Base-by-base conservation (phyloP, 2,888 invertebrate species). In the Nomada fucata region DNA sequence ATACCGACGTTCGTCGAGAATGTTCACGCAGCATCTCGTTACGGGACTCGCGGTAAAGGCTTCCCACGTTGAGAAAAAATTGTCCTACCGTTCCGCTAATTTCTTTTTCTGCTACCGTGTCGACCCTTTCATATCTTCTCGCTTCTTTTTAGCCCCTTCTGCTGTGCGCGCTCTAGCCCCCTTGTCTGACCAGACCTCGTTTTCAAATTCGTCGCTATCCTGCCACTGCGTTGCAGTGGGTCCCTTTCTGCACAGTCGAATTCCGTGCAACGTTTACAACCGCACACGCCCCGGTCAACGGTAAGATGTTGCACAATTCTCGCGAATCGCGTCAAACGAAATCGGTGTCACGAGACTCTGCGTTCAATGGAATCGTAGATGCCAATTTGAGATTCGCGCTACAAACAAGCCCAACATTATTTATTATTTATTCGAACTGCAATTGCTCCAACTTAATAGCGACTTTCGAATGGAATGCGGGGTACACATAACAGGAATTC, bases 131-230 rank as follows among this genome's bases (percentile, higher is more conserved):
- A 36, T n/a, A 20, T 29, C n/a, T 13, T 36, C 3, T 9, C 3
- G 2, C 7, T n/a, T 13, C n/a, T 15, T 5, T 15, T 11, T 1
- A 10, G 42, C 53, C 23, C 23, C 47, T 47, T 47, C 15, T 11
- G 15, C 47, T 9, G 26, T 18, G 20, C 15, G 5, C 15, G 36
- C n/a, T 52, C 36, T 50, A 36, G 50, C 23, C 52, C 42, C 59
- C 53, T 59, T 76, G 67, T 71, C 11, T 20, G 26, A 20, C 57
- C 23, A 44, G 72, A 72, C 72, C 80, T 64, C 63, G 18, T 78
- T 80, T 73, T 59, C 59, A 42, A 64, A 69, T 80, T 78, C 68
- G 63, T 29, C 68, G 23, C 64, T 57, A 73, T 79, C 79, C 71
- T 52, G 71, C 53, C 71, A 68, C 77, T 77, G 71, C 79, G 77